Evolutionary conservation across 2,113 vertebrate species (phyloP), one percentile per base, ranked within the genome.

Genomic region (Caranx melampygus): DNA sequence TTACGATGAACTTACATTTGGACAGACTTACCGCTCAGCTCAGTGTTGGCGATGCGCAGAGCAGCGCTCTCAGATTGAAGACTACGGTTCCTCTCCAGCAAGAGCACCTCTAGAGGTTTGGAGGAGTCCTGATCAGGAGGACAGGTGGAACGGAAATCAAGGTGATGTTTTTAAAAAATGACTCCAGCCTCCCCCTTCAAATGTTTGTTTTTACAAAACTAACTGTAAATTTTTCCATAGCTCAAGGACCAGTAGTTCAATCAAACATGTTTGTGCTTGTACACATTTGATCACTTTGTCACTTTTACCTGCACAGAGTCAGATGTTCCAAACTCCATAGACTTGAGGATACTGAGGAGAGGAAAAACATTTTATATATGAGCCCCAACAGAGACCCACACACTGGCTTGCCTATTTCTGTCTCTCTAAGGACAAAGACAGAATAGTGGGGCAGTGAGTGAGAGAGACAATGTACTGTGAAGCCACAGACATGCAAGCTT

Each of bases 1-100:
- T 60, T 20, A 70, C 7, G 16, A 20, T 10, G 7, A 37, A 40
- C 55, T 57, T 33, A 61, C 21, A 57, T 75, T 20, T 33, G 13
- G 40, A 1, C 10, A 74, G 67, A 97, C 98, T 97, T 97, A 99
- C 98, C 97, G 40, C 97, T 98, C 93, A 99, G 96, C 94, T 99
- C 97, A 13, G 96, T 97, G 94, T 97, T 98, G 69, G 96, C 95
- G 86, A 97, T 98, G 85, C 97, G 97, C 89, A 99, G 94, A 5
- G 97, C 95, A 31, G 98, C 95, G 1, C 96, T 99, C 95, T 99
- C 98, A 0, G 98, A 99, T 89, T 99, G 98, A 87, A 99, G 94
- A 2, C 96, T 93, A 59, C 97, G 97, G 94, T 96, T 99, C 94
- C 97, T 99, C 94, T 99, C 98, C 94, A 99, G 95, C 89, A 99